phyloP scores from a whole-genome alignment of 2,888 invertebrate genomes.

The Gnatocerus cornutus region DNA sequence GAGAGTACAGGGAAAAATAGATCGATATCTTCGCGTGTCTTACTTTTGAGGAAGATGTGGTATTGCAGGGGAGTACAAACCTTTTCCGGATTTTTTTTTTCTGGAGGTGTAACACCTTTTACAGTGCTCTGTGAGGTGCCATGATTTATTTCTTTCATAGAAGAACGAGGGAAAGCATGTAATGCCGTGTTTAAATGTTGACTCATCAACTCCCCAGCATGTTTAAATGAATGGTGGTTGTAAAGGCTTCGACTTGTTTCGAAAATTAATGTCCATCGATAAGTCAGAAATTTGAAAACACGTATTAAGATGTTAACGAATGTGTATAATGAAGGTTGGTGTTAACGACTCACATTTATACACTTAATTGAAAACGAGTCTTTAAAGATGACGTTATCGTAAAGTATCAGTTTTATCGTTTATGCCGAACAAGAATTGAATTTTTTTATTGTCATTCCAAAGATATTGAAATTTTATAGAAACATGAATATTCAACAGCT shows the following conservation, averaged over 20 bases:
- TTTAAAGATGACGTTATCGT: constrained; percentile 47
- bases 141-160: constrained; percentile 11
- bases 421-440: constrained; percentile 25
- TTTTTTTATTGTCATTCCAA: constrained; percentile 39
- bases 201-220: constrained; percentile 34
- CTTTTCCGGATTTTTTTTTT: not conserved
- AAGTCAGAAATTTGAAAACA: constrained; percentile 57
- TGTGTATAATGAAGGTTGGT: constrained; percentile 54
- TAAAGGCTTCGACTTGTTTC: constrained; percentile 44
- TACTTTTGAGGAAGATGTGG: not conserved
- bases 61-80: not conserved
- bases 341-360: constrained; percentile 57
- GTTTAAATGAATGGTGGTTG: constrained; percentile 31
- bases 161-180: constrained; percentile 18
- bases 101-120: not conserved
- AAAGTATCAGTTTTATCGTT: constrained; percentile 43
- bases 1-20: not conserved
- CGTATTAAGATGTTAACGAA: constrained; percentile 58
- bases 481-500: constrained; percentile 40
- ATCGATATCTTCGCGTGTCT: constrained; percentile 3
- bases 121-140: not conserved
- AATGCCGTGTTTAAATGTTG: constrained; percentile 36
- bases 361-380: constrained; percentile 57
- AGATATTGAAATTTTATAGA: constrained; percentile 40
- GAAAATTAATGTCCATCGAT: constrained; percentile 53